Evolutionary conservation across 2,888 invertebrate genomes (phyloP).

Genomic region (Clepsis dumicolana): DNA sequence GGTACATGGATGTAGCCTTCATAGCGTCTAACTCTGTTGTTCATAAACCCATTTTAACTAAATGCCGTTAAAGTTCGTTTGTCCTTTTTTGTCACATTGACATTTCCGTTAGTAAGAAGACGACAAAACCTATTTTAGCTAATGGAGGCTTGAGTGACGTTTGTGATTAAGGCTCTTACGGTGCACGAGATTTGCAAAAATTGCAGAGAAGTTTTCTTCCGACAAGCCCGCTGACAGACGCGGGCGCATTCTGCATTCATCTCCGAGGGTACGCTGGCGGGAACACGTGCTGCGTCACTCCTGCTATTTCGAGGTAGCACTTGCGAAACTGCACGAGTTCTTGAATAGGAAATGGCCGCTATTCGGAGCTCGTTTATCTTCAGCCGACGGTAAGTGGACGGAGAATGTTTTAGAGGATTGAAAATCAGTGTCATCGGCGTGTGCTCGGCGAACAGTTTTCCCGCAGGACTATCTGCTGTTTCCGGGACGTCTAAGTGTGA

Average conservation of each 20-base stretch:
- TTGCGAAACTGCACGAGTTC: neutral
- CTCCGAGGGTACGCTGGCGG: slow-evolving; percentile 9
- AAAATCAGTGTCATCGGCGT: slow-evolving; percentile 19
- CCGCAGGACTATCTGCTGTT: neutral
- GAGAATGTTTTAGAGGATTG: slow-evolving; percentile 19
- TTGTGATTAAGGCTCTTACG: neutral
- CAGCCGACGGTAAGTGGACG: neutral
- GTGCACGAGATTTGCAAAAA: neutral
- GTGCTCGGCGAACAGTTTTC: neutral
- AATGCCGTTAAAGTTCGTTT: too few species aligned
- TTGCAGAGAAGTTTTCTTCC: neutral
- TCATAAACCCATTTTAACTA: too few species aligned
- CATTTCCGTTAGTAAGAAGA: too few species aligned
- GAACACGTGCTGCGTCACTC: slow-evolving; percentile 21
- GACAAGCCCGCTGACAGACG: slow-evolving; percentile 7
- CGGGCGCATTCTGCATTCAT: slow-evolving; percentile 13
- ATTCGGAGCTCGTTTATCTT: slow-evolving; percentile 23
- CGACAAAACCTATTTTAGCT: too few species aligned
- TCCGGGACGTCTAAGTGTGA: too few species aligned
- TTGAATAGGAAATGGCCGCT: slow-evolving; percentile 24
- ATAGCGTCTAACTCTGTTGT: too few species aligned
- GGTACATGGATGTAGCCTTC: too few species aligned
- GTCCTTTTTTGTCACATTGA: too few species aligned
- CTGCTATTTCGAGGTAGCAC: slow-evolving; percentile 18
- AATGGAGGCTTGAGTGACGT: too few species aligned